phyloP scores from a whole-genome alignment of 2,797 vertebrate species.

The Eutrigla gurnardus region DNA sequence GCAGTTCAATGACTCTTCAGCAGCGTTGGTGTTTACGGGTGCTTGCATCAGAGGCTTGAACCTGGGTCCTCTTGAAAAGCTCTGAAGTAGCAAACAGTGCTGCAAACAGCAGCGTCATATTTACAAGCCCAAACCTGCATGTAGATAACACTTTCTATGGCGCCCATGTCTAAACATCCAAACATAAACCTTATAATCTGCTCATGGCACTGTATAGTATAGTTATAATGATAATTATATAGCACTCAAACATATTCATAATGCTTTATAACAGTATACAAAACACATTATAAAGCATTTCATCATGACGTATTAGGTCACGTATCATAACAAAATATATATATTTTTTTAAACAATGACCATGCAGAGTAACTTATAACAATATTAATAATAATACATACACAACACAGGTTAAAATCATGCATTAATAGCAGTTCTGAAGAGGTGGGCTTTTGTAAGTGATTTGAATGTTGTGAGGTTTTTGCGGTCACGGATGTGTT shows the following conservation, averaged over 20 bases:
- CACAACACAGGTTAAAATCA: too few species aligned
- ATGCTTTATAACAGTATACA: not conserved
- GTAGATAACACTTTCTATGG: not conserved
- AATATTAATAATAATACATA: too few species aligned
- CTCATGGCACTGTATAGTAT: not conserved
- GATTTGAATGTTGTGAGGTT: too few species aligned
- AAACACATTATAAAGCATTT: too few species aligned
- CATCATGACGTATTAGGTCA: too few species aligned
- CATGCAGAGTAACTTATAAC: too few species aligned
- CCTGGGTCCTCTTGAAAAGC: slow-evolving; percentile 15
- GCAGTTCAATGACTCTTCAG: slow-evolving; percentile 25
- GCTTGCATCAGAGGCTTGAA: slow-evolving; percentile 27
- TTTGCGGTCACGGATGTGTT: too few species aligned
- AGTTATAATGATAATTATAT: too few species aligned
- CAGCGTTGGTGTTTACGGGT: slow-evolving; percentile 24
- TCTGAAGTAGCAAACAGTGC: not conserved
- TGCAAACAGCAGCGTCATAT: not conserved
- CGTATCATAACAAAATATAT: too few species aligned
- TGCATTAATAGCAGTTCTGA: too few species aligned
- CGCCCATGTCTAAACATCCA: not conserved
- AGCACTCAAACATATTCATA: not conserved
- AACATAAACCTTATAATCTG: not conserved
- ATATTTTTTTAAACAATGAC: too few species aligned
- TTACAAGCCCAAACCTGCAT: not conserved
- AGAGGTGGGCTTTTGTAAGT: too few species aligned